These are phyloP conservation scores for Galeopsomyia nigrocyanea DNA, from an alignment of 2,888 invertebrate species.

Conservation along the genomic window DNA sequence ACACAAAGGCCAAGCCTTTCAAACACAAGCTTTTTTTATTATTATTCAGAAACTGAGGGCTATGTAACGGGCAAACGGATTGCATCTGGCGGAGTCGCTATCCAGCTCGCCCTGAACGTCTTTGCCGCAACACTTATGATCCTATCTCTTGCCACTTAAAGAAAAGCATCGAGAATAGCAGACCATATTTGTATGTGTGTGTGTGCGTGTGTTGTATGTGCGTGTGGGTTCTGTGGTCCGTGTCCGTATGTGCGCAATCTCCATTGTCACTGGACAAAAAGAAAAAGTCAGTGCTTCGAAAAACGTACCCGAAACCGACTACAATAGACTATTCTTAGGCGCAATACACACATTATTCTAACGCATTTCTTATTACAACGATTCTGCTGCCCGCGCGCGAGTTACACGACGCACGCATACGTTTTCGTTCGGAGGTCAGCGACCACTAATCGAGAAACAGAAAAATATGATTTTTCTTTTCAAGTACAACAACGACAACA, in stretches of 20 bases:
- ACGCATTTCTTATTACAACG: background rate
- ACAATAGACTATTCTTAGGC: conserved; percentile 5
- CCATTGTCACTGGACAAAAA: background rate
- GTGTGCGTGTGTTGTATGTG: too few relatives aligned
- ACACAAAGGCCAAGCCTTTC: conserved; percentile 35
- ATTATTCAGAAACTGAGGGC: conserved; percentile 66
- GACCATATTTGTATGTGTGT: too few relatives aligned
- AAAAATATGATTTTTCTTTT: too few relatives aligned
- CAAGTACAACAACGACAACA: too few relatives aligned
- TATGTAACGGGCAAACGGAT: conserved; percentile 61
- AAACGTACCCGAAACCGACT: background rate
- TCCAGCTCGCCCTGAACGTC: conserved; percentile 64
- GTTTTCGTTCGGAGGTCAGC: too few relatives aligned
- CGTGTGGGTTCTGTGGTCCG: too few relatives aligned
- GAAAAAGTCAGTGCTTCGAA: background rate
- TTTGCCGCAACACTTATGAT: conserved; percentile 64
- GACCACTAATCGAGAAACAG: too few relatives aligned
- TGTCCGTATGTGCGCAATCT: too few relatives aligned
- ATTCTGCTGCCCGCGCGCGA: background rate
- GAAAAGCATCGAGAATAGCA: conserved; percentile 22
- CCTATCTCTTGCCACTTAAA: conserved; percentile 60
- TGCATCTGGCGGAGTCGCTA: conserved; percentile 62
- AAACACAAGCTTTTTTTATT: conserved; percentile 60
- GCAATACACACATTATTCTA: background rate
- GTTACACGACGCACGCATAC: too few relatives aligned